Evolutionary conservation across 53 echinoderm and acorn worm genomes (phyloP), one percentile per base, ranked within the genome.

Genomic region (Echinometra lucunter): DNA sequence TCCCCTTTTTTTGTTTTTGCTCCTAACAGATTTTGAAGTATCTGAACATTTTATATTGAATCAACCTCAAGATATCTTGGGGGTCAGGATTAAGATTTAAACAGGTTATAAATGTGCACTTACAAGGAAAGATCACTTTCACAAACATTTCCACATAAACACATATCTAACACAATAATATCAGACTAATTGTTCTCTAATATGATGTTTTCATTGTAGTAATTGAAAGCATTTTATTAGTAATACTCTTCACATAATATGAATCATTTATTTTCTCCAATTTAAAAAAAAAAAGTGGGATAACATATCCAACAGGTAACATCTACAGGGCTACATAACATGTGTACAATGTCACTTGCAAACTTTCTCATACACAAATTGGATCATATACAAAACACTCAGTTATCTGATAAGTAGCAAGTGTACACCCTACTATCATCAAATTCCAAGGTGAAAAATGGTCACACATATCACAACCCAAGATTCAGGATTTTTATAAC

Each of bases 381-480:
- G 34, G 32, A 67, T 67, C 67, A 67, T 13, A 67, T 67, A 67
- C 67, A 28, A 67, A 67, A 7, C 28, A 32, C 69, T 10, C 19
- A 69, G 32, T 69, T 30, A 69, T 69, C 8, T 32, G 13, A 69
- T 32, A 32, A 34, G 69, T 69, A 11, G 32, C 4, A 32, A 69
- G 32, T 34, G 19, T 13, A 69, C 69, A 69, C 30, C 69, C 32
- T 30, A 69, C 34, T 30, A 69, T 69, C 19, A 19, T 30, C 69
- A 69, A 69, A 69, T 32, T 69, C 32, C 69, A 69, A 69, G 69
- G 69, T 69, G 69, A 69, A 69, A n/a, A 69, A 69, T 32, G 15
- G 11, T 69, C 10, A 69, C 63, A 63, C 34, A 69, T 34, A 69
- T 69, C 69, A 69, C 69, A 69, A n/a, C 32, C 34, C 32, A 15